phyloP scores from a whole-genome alignment of 2,888 invertebrate species.

The Cerceris rybyensis region DNA sequence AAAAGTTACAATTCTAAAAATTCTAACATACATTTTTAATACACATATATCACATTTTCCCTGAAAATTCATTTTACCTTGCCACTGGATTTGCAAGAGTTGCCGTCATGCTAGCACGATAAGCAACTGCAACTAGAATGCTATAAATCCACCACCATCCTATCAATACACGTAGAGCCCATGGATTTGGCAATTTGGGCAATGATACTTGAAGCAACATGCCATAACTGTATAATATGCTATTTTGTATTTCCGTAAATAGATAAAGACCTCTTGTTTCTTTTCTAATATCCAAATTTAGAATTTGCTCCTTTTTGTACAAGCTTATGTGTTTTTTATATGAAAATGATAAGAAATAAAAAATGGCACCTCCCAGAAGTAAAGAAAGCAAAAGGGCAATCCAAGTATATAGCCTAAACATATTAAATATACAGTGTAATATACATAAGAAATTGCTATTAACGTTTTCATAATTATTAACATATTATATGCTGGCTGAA shows the following conservation, averaged over 20 bases:
- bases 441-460: background rate
- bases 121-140: slow-evolving; percentile 90
- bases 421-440: background rate
- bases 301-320: slow-evolving; percentile 31
- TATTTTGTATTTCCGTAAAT: slow-evolving; percentile 88
- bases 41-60: background rate
- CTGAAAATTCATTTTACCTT: slow-evolving; percentile 81
- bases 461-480: no score
- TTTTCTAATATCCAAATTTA: slow-evolving; percentile 47
- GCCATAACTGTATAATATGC: slow-evolving; percentile 90
- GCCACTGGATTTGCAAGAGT: slow-evolving; percentile 91
- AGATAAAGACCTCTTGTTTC: slow-evolving; percentile 85
- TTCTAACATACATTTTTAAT: no score
- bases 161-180: slow-evolving; percentile 91
- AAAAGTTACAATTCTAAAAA: no score
- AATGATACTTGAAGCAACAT: slow-evolving; percentile 91
- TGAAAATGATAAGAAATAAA: slow-evolving; percentile 51
- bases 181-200: slow-evolving; percentile 89
- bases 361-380: slow-evolving; percentile 84
- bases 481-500: no score
- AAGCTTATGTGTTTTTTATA: slow-evolving; percentile 49
- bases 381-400: slow-evolving; percentile 87
- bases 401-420: slow-evolving; percentile 88
- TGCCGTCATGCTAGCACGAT: slow-evolving; percentile 93
- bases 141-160: slow-evolving; percentile 96